phyloP scores from a whole-genome alignment of 2,888 invertebrate species.

The Selenia dentaria region DNA sequence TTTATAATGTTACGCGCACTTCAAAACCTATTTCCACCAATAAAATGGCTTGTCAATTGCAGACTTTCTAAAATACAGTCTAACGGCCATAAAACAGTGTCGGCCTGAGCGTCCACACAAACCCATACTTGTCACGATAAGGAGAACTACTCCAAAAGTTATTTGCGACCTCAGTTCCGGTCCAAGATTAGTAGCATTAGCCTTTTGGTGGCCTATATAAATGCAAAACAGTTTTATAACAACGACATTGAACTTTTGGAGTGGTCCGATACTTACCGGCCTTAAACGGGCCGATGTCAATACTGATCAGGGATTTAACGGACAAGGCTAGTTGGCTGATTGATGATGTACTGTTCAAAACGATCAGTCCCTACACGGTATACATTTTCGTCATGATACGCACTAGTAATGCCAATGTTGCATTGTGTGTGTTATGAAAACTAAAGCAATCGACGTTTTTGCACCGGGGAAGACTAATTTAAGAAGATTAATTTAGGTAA shows the following conservation, averaged over 20 bases:
- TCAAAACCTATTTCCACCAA: constrained; percentile 18
- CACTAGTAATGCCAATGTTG: no score
- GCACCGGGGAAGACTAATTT: no score
- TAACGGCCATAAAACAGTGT: background rate
- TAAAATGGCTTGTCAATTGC: constrained; percentile 7
- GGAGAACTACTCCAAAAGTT: constrained; percentile 21
- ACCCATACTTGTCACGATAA: constrained; percentile 6
- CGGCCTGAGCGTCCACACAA: background rate
- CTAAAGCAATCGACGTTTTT: no score
- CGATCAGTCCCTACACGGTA: constrained; percentile 1
- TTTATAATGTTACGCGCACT: constrained; percentile 22
- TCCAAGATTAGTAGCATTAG: constrained; percentile 15
- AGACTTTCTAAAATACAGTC: constrained; percentile 20
- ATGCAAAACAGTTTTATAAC: constrained; percentile 30
- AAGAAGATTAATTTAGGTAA: no score
- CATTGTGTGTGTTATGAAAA: no score
- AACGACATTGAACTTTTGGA: constrained; percentile 43
- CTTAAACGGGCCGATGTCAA: constrained; percentile 24
- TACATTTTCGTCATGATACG: no score
- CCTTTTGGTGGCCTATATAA: constrained; percentile 34
- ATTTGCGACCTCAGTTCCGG: constrained; percentile 21
- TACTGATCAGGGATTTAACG: constrained; percentile 38
- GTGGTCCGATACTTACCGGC: constrained; percentile 17
- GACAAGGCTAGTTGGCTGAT: constrained; percentile 31
- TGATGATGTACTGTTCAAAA: background rate